phyloP scores from a whole-genome alignment of 2,888 invertebrate species.

The Ceriagrion tenellum region DNA sequence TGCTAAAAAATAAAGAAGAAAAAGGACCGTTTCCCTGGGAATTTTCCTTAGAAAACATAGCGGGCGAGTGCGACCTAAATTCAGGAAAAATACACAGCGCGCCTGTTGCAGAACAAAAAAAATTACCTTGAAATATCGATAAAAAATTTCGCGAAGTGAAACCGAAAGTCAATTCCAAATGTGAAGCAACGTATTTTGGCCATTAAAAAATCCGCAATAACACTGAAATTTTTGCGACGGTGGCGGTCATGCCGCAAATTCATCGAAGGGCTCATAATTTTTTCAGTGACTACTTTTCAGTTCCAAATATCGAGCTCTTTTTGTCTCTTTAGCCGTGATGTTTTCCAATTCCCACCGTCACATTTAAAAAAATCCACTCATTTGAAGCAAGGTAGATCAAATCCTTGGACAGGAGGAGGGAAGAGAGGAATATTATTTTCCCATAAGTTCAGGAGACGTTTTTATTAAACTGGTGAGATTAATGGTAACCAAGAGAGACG shows the following conservation, averaged over 20 bases:
- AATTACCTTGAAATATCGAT: background rate
- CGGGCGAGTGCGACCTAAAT: background rate
- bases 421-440: too few species aligned
- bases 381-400: too few species aligned
- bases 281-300: too few species aligned
- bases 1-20: background rate
- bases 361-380: too few species aligned
- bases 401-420: too few species aligned
- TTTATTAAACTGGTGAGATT: too few species aligned
- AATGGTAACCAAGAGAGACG: too few species aligned
- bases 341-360: too few species aligned
- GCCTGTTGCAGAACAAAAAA: background rate
- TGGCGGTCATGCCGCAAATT: background rate
- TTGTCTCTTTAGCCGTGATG: too few species aligned
- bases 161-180: background rate
- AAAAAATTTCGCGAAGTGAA: background rate
- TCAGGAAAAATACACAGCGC: background rate
- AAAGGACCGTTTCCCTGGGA: background rate
- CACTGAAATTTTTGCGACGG: background rate
- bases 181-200: background rate
- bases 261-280: background rate
- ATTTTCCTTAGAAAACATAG: background rate
- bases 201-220: background rate
- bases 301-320: too few species aligned
- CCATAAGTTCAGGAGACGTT: too few species aligned